Percentiles rank a stretch among this genome's conserved stretches.
Conservation (phyloP, 1,140 invertebrate species). For the Diorhabda elongata region DNA sequence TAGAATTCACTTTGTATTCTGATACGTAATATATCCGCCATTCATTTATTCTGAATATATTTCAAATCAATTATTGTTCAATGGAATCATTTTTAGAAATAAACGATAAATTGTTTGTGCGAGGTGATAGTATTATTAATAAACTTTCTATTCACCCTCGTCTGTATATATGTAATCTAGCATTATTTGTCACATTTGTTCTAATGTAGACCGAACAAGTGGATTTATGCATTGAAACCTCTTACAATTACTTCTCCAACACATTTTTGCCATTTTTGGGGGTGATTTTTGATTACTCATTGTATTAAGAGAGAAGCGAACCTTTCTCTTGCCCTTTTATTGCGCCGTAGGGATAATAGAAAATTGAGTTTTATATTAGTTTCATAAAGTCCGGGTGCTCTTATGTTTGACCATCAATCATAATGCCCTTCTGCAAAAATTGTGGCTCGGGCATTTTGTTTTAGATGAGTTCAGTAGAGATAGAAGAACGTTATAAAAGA, state of each 20-base stretch:
- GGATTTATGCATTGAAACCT: background rate
- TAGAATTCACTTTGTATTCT: no score
- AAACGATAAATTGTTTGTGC: no score
- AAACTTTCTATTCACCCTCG: no score
- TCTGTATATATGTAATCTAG: background rate
- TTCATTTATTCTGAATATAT: no score
- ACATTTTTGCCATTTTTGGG: constrained; percentile 12
- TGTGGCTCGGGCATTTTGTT: background rate
- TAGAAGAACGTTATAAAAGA: background rate
- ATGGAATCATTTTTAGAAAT: no score
- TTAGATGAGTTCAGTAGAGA: background rate
- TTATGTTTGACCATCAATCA: constrained; percentile 8
- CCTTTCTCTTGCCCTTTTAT: constrained; percentile 8
- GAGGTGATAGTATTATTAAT: no score
- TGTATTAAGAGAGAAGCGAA: constrained; percentile 9
- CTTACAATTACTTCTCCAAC: background rate
- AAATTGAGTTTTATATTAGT: constrained; percentile 20
- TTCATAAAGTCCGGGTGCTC: constrained; percentile 13
- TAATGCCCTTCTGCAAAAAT: constrained; percentile 6
- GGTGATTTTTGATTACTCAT: constrained; percentile 19
- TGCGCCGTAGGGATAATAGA: constrained; percentile 17
- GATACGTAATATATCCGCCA: no score
- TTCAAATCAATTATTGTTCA: no score
- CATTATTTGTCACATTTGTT: background rate
- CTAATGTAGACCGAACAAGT: background rate